Evolutionary conservation across 2,797 vertebrate genomes (phyloP).

Genomic region (Coregonus suidteri): DNA sequence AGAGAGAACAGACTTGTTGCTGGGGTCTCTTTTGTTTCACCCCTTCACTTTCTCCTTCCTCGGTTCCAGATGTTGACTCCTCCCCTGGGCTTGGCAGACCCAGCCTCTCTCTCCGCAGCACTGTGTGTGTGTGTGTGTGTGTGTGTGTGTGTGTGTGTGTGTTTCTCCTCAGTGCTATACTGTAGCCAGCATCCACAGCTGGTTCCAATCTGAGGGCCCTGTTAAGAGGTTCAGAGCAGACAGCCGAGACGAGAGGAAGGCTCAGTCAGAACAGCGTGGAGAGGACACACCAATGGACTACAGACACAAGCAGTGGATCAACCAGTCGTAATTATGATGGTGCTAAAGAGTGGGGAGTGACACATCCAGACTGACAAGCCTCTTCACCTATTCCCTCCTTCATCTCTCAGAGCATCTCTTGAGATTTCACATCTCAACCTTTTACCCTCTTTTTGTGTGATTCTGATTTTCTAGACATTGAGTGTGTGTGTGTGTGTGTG

Average conservation of each 20-base stretch:
- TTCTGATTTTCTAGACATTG: background rate
- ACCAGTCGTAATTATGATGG: background rate
- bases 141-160: background rate
- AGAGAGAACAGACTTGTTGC: slow-evolving; percentile 43
- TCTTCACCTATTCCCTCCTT: background rate
- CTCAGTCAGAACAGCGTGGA: slow-evolving; percentile 24
- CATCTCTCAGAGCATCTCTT: background rate
- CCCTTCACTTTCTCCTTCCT: slow-evolving; percentile 50
- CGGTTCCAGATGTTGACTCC: slow-evolving; percentile 73
- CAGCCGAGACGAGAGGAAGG: slow-evolving; percentile 49
- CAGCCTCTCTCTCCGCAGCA: slow-evolving; percentile 55
- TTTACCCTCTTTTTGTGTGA: background rate
- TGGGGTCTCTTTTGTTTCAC: slow-evolving; percentile 44
- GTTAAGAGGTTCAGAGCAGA: slow-evolving; percentile 47
- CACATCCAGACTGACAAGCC: background rate
- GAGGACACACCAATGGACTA: slow-evolving; percentile 16
- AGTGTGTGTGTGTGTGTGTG: background rate
- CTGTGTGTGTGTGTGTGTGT: no score
- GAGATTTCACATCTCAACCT: background rate
- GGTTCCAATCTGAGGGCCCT: slow-evolving; percentile 67
- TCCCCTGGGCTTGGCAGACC: slow-evolving; percentile 48
- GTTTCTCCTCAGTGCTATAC: slow-evolving; percentile 10
- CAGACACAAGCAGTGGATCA: slow-evolving; percentile 16
- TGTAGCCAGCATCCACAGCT: slow-evolving; percentile 69
- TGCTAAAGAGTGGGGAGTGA: background rate